Evolutionary conservation across 1,140 invertebrate species (phyloP).

Genomic region (Brachionus asplanchnoidis): DNA sequence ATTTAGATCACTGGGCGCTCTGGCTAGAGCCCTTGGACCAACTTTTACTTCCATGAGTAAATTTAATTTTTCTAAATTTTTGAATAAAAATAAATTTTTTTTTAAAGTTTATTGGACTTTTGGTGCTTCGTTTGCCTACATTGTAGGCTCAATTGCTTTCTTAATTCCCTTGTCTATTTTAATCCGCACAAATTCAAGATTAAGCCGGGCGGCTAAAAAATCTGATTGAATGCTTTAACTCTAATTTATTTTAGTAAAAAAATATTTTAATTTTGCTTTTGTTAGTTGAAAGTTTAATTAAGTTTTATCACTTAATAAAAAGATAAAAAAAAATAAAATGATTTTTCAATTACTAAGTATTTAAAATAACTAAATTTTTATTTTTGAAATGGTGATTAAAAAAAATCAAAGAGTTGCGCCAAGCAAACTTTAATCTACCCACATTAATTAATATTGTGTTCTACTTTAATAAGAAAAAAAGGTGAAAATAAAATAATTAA

Average conservation of each 20-base stretch:
- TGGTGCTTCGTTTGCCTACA: slow-evolving; percentile 69
- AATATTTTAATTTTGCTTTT: not conserved
- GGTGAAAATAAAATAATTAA: too few species aligned
- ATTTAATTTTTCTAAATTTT: not conserved
- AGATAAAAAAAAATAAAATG: not conserved
- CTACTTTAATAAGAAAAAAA: too few species aligned
- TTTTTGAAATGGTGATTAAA: not conserved
- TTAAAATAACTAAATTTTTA: too few species aligned
- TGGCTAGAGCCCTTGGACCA: slow-evolving; percentile 11
- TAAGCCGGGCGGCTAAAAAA: not conserved
- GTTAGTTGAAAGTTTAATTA: not conserved
- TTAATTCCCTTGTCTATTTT: slow-evolving; percentile 43
- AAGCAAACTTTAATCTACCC: too few species aligned
- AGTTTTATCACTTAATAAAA: not conserved
- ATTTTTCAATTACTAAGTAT: not conserved
- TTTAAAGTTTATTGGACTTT: slow-evolving; percentile 73
- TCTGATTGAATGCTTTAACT: not conserved
- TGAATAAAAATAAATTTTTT: slow-evolving; percentile 44
- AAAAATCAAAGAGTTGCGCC: not conserved
- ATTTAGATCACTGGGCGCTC: slow-evolving; percentile 70
- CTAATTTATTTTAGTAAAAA: not conserved
- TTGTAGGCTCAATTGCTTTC: slow-evolving; percentile 61
- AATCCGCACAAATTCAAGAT: not conserved
- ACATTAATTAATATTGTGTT: too few species aligned
- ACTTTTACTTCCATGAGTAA: slow-evolving; percentile 59